A percentile compares a stretch with the other conserved stretches of the same genome.
These are phyloP conservation scores for Drosophila orosa DNA, from an alignment of 1,140 invertebrate species.

Conservation along the genomic window DNA sequence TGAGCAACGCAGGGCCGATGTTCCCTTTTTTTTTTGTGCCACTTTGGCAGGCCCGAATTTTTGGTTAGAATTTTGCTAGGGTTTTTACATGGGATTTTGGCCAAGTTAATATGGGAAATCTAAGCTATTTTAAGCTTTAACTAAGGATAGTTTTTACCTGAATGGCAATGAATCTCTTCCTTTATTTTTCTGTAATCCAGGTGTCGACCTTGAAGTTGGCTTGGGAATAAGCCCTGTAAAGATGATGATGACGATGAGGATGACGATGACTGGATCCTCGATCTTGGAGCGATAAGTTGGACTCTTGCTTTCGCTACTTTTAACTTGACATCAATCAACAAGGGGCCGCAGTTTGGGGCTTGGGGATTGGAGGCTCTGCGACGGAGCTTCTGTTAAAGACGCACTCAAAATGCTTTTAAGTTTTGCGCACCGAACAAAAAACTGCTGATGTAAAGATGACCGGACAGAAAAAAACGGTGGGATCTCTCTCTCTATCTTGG, in stretches of 20 bases:
- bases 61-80: background rate
- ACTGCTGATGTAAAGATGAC: conserved; percentile 76
- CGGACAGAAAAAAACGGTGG: conserved; percentile 59
- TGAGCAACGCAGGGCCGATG: conserved; percentile 36
- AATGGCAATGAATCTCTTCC: too few species aligned
- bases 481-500: conserved; percentile 39
- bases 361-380: background rate
- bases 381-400: conserved; percentile 71
- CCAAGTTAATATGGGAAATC: background rate
- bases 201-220: conserved; percentile 25
- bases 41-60: conserved; percentile 22
- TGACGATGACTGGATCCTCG: conserved; percentile 36
- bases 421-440: conserved; percentile 55
- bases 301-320: conserved; percentile 63
- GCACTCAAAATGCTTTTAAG: conserved; percentile 77
- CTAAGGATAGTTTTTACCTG: background rate
- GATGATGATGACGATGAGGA: conserved; percentile 16
- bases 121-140: background rate
- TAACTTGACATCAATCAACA: conserved; percentile 74
- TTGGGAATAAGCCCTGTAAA: conserved; percentile 24
- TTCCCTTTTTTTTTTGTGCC: conserved; percentile 37
- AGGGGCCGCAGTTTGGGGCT: background rate
- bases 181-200: background rate
- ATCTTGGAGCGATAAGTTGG: conserved; percentile 59
- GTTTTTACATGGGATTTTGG: background rate